Conservation (phyloP, 2,888 invertebrate species). For the Cephus sareptanus region DNA sequence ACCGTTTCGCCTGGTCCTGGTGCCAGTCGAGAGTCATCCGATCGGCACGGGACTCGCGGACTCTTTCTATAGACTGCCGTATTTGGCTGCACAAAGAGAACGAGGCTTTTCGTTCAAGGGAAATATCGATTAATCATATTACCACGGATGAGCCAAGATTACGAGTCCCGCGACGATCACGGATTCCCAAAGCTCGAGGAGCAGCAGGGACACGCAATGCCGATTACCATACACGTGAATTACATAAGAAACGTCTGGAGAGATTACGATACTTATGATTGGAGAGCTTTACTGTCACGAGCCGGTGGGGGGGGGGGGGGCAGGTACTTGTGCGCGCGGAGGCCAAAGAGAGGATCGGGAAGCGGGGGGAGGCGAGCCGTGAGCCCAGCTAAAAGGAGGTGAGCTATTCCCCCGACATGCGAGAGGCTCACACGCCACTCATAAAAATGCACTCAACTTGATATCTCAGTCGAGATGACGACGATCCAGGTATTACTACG, state of each 20-base stretch:
- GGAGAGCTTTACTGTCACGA: slow-evolving; percentile 50
- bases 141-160: slow-evolving; percentile 32
- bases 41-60: too few relatives aligned
- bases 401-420: slow-evolving; percentile 38
- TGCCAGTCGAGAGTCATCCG: too few relatives aligned
- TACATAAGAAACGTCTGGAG: slow-evolving; percentile 55
- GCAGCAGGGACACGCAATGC: slow-evolving; percentile 47
- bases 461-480: slow-evolving; percentile 37
- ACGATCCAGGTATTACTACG: slow-evolving; percentile 16
- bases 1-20: background rate
- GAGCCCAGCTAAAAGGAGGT: slow-evolving; percentile 4
- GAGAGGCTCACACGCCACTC: slow-evolving; percentile 51
- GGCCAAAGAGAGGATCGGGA: slow-evolving; percentile 21
- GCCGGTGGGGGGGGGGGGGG: slow-evolving; percentile 38
- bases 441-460: slow-evolving; percentile 48
- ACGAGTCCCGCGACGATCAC: slow-evolving; percentile 14
- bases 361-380: slow-evolving; percentile 19
- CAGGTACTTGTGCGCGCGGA: slow-evolving; percentile 6
- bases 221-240: slow-evolving; percentile 57
- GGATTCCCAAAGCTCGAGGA: slow-evolving; percentile 8
- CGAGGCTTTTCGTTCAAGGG: too few relatives aligned
- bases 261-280: slow-evolving; percentile 55
- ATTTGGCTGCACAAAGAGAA: too few relatives aligned
- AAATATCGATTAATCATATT: slow-evolving; percentile 41
- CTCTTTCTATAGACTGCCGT: too few relatives aligned